phyloP scores from a whole-genome alignment of 1,140 invertebrate genomes.

The Phortica variegata region DNA sequence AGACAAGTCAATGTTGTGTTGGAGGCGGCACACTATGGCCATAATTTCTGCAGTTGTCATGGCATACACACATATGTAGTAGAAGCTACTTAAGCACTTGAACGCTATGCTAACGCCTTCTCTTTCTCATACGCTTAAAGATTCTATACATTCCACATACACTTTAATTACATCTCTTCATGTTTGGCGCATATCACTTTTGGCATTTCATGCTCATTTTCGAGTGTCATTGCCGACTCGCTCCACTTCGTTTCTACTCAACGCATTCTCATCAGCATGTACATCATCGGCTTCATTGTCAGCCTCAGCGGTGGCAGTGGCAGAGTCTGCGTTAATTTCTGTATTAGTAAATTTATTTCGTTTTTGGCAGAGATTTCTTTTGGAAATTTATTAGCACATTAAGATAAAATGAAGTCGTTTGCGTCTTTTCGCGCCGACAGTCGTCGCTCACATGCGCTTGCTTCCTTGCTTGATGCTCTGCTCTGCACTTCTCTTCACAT shows the following conservation, averaged over 20 bases:
- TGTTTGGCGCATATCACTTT: constrained; percentile 48
- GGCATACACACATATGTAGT: too few species aligned
- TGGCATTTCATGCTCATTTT: constrained; percentile 1
- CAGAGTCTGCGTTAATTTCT: constrained; percentile 31
- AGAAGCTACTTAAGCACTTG: constrained; percentile 51
- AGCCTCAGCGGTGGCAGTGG: background rate
- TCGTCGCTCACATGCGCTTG: background rate
- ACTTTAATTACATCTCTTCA: constrained; percentile 48
- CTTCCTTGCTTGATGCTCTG: constrained; percentile 16
- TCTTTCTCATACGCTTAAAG: too few species aligned
- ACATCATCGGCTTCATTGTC: constrained; percentile 22
- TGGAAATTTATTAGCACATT: constrained; percentile 51
- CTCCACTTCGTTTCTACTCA: too few species aligned
- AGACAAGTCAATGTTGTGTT: too few species aligned
- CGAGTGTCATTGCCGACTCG: background rate
- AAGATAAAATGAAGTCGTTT: constrained; percentile 54
- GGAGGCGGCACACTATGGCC: constrained; percentile 14
- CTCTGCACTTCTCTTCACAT: constrained; percentile 13
- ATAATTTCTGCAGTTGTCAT: constrained; percentile 45
- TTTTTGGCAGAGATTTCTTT: constrained; percentile 50
- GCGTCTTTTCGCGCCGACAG: too few species aligned
- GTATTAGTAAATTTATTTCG: constrained; percentile 54
- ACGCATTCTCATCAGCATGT: too few species aligned
- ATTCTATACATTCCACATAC: too few species aligned
- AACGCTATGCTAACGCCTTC: constrained; percentile 9